Conservation (phyloP, 2,888 invertebrate genomes). For the Leptopilina drosophilae region DNA sequence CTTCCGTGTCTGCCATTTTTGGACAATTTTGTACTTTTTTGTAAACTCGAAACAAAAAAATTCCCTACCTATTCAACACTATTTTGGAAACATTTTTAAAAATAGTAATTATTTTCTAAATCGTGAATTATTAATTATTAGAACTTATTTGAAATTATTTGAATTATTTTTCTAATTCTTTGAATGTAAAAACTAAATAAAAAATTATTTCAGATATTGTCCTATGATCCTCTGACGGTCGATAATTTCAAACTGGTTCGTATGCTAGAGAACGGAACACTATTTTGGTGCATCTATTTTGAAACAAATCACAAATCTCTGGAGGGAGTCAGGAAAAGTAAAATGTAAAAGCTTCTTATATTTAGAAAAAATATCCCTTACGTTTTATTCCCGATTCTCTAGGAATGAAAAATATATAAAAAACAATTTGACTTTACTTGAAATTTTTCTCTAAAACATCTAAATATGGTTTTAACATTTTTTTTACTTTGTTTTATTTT, state of each 20-base stretch:
- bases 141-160: too few species aligned
- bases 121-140: too few species aligned
- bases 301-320: conserved; percentile 25
- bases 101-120: too few species aligned
- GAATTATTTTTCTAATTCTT: too few species aligned
- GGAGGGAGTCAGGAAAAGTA: background rate
- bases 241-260: conserved; percentile 29
- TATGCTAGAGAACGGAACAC: background rate
- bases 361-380: too few species aligned
- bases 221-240: background rate
- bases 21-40: background rate
- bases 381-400: too few species aligned
- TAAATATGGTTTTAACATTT: too few species aligned
- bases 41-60: background rate
- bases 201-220: background rate
- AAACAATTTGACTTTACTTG: too few species aligned
- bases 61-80: too few species aligned
- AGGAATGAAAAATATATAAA: too few species aligned
- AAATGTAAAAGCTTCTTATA: background rate
- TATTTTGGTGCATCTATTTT: conserved; percentile 39
- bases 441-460: too few species aligned
- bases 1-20: conserved; percentile 61
- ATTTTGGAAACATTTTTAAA: too few species aligned
- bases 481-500: background rate
- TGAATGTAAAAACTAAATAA: background rate